These are phyloP conservation scores for Drosophila histrio DNA, from an alignment of 2,888 invertebrate genomes.

Conservation along the genomic window DNA sequence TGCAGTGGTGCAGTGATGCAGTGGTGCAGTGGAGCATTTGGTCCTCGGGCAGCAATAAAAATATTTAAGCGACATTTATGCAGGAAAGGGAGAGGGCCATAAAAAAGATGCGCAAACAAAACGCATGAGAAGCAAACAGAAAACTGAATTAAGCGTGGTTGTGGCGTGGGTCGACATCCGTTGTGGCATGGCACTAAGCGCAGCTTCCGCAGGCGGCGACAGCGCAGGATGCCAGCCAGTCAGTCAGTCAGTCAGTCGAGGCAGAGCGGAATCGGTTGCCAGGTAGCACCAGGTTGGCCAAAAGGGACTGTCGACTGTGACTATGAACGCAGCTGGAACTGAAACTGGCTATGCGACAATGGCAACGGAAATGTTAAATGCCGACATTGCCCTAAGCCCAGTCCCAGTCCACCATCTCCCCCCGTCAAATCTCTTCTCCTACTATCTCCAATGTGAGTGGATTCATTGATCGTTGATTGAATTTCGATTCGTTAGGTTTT, in stretches of 20 bases:
- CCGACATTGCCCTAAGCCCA: conserved; percentile 12
- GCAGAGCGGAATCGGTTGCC: neutral
- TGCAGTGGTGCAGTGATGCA: neutral
- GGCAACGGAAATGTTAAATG: conserved; percentile 80
- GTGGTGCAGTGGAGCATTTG: neutral
- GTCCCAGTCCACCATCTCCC: neutral
- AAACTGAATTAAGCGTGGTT: conserved; percentile 61
- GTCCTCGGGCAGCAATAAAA: conserved; percentile 70
- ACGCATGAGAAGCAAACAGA: conserved; percentile 48
- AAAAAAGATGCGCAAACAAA: conserved; percentile 40
- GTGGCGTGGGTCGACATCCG: conserved; percentile 59
- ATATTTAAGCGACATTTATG: conserved; percentile 77
- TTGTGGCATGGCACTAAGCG: conserved; percentile 58
- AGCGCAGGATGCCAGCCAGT: conserved; percentile 47
- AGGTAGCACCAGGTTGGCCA: conserved; percentile 31
- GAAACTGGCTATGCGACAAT: conserved; percentile 47
- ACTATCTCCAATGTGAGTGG: conserved; percentile 15
- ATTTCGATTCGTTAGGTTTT: conserved; percentile 69
- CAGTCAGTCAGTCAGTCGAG: conserved; percentile 2
- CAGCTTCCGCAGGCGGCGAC: conserved; percentile 66
- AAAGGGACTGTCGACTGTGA: conserved; percentile 34
- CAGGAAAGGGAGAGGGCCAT: conserved; percentile 25
- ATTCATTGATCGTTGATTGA: conserved; percentile 80
- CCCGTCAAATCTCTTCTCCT: neutral
- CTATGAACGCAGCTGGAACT: conserved; percentile 6